Conservation (phyloP, 2,888 invertebrate genomes). For the Microctonus hyperodae region DNA sequence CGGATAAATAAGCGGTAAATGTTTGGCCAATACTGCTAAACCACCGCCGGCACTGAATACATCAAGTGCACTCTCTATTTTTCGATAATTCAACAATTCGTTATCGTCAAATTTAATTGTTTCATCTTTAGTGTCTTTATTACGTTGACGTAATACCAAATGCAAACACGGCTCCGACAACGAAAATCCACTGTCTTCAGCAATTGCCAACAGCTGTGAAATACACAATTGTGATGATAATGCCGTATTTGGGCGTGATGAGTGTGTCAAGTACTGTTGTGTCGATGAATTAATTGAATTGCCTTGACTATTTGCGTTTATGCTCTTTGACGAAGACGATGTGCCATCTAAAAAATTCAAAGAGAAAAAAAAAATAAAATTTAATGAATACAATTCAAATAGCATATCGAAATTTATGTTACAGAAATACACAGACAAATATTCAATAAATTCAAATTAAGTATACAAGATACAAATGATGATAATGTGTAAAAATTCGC, state of each 20-base stretch:
- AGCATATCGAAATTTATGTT: constrained; percentile 35
- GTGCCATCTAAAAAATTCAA: constrained; percentile 42
- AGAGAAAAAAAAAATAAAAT: constrained; percentile 4
- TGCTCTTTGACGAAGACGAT: constrained; percentile 41
- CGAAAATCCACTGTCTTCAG: constrained; percentile 65
- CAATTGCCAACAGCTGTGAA: constrained; percentile 68
- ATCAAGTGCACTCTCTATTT: constrained; percentile 72
- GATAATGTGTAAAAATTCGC: background rate
- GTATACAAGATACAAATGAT: background rate
- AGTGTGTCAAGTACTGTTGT: constrained; percentile 63
- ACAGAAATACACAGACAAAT: constrained; percentile 35
- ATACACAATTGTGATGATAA: constrained; percentile 68
- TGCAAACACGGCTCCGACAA: constrained; percentile 66
- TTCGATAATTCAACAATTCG: constrained; percentile 50
- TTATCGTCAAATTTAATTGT: constrained; percentile 47
- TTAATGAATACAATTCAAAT: background rate
- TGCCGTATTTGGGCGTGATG: constrained; percentile 63
- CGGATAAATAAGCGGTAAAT: constrained; percentile 87
- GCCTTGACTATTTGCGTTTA: constrained; percentile 49
- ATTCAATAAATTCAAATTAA: background rate
- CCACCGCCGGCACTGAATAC: constrained; percentile 90
- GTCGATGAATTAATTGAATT: constrained; percentile 56
- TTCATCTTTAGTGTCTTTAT: constrained; percentile 58
- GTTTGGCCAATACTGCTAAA: constrained; percentile 85
- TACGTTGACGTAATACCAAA: constrained; percentile 54